Base-by-base conservation (phyloP, 1,140 invertebrate species). In the Cryptotermes secundus region DNA sequence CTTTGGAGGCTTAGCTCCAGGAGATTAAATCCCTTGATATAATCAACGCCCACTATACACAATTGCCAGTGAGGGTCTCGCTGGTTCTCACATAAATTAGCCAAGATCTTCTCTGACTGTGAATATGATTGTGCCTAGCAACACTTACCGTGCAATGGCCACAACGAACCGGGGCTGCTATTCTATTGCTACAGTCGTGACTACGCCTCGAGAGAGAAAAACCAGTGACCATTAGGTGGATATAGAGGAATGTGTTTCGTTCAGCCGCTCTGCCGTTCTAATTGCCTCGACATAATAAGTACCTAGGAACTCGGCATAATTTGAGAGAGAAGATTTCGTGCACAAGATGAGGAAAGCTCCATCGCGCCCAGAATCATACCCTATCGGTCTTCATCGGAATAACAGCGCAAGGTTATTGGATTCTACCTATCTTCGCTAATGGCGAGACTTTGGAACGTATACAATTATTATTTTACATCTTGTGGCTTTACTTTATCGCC, bases 261-360 rank as follows among this genome's bases (percentile, higher is more conserved):
- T 72, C 26, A n/a, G 59, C 59, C 26, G 59, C 59, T 31, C 31
- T n/a, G 16, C 31, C 26, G n/a, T 72, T 72, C 59, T 72, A 72
- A 72, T 72, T 72, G 59, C 59, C 59, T n/a, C 59, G n/a, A 72
- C 59, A 72, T 72, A 72, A 72, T 72, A 72, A 72, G 59, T 72
- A 72, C 59, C 59, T 72, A 26, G 59, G 59, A 72, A 72, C 59
- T 72, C 59, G 59, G 59, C 59, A 72, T 31, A 72, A 72, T 72
- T 72, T 72, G 26, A 72, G 59, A 72, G 59, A 72, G 59, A n/a
- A 72, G n/a, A 72, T 6, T 72, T 72, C 59, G 59, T 72, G 59
- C 59, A 72, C 59, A 72, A 7, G 26, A 72, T n/a, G 59, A 31
- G n/a, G 7, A 26, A 72, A 31, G 4, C 59, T n/a, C 59, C 59